Base-by-base conservation (phyloP, 2,113 vertebrate genomes). In the Melierax canorus region DNA sequence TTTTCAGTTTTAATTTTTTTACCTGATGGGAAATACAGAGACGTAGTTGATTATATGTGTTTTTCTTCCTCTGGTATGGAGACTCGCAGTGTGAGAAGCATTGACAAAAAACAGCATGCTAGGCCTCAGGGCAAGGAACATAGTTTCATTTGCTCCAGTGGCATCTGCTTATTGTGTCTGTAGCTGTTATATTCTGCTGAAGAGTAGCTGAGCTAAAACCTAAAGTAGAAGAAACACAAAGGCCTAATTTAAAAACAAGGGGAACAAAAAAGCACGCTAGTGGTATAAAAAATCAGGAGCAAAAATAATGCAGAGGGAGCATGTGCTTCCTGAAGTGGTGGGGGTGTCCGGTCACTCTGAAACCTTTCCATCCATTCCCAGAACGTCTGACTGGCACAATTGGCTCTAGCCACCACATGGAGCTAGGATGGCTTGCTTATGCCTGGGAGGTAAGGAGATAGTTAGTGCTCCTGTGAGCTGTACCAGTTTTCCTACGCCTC, bases 91-190 rank as follows among this genome's bases (percentile, higher is more conserved):
- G 34, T 82, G 83, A 87, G 93, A 53, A 91, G 55, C 89, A 85
- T 7, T 79, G 86, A 92, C 93, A 93, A 85, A 94, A 92, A 91
- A 19, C 90, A 97, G 71, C 67, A 41, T 63, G 89, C 79, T 68
- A 29, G 84, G 92, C 95, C 95, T 93, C 56, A 24, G 87, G 89
- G 91, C 30, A 0, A 96, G 51, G 79, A 96, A 89, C 81, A 82
- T 34, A 77, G 76, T 89, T 97, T 95, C 69, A 59, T 97, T 97
- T 97, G 63, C 84, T 97, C 86, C 77, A 83, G 45, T 87, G 92
- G 74, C 73, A 90, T 95, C 89, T 91, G 75, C 51, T 86, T 83
- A 81, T 74, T 97, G 62, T 93, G 89, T 92, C 78, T 93, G 77
- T 95, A 89, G 83, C 72, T 88, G 74, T 89, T 94, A 27, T 21